phyloP scores from a whole-genome alignment of 2,797 vertebrate species.

The Anomalospiza imberbis region DNA sequence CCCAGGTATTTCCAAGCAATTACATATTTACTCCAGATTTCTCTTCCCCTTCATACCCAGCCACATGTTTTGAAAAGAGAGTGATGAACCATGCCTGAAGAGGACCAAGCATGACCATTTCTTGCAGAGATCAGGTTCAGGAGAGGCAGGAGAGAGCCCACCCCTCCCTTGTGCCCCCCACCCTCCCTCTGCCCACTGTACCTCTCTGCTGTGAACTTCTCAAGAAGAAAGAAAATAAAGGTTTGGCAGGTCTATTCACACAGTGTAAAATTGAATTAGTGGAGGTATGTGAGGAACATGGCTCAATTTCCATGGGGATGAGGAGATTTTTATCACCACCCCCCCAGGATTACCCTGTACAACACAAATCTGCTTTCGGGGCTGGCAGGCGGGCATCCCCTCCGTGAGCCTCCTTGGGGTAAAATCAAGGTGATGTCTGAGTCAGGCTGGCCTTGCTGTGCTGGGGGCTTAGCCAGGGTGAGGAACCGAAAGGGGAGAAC shows the following conservation, averaged over 20 bases:
- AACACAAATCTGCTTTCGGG: not conserved
- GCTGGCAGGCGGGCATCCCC: not conserved
- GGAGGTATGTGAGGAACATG: constrained; percentile 59
- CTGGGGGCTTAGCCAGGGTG: not conserved
- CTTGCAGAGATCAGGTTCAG: not conserved
- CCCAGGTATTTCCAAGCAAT: not conserved
- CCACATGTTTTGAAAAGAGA: not conserved
- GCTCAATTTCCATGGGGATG: constrained; percentile 62
- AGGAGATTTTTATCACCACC: constrained; percentile 64
- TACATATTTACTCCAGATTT: not conserved
- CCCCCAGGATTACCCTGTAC: constrained; percentile 4
- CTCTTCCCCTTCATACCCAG: not conserved
- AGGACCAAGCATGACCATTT: not conserved
- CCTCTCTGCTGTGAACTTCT: not conserved
- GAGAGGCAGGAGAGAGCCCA: not conserved
- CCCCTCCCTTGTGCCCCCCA: not conserved
- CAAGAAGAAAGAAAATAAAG: constrained; percentile 53
- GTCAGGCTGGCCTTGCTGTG: not conserved
- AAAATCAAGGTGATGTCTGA: not conserved
- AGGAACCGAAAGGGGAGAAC: not conserved
- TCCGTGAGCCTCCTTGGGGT: not conserved
- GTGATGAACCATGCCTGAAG: not conserved
- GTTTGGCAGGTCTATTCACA: constrained; percentile 64
- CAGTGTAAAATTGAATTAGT: constrained; percentile 69
- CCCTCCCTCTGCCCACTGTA: rapidly evolving